These are phyloP conservation scores for Pseudoips prasinana DNA, from an alignment of 2,888 invertebrate genomes.

Conservation along the genomic window DNA sequence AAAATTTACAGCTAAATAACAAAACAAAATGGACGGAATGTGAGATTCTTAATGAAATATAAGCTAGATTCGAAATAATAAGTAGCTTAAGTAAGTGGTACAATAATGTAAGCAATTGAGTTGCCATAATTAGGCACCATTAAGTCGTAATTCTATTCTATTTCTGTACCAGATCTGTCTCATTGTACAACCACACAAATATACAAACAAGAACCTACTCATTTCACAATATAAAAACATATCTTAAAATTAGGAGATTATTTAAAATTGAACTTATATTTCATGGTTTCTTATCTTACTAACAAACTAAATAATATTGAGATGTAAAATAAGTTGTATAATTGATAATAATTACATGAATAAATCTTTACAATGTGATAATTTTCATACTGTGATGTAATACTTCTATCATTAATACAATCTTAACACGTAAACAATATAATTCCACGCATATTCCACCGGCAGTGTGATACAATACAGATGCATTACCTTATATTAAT, in stretches of 20 bases:
- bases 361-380: slow-evolving; percentile 20
- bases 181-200: slow-evolving; percentile 20
- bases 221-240: slow-evolving; percentile 11
- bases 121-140: slow-evolving; percentile 17
- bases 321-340: too few relatives aligned
- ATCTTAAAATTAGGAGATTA: slow-evolving; percentile 13
- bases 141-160: slow-evolving; percentile 7
- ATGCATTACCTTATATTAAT: slow-evolving; percentile 17
- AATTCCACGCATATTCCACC: slow-evolving; percentile 1
- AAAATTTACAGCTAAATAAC: slow-evolving; percentile 75
- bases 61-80: slow-evolving; percentile 39
- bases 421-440: too few relatives aligned
- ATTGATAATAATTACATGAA: too few relatives aligned
- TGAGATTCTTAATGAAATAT: slow-evolving; percentile 66
- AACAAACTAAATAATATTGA: too few relatives aligned
- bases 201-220: slow-evolving; percentile 12
- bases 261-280: slow-evolving; percentile 1
- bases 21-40: slow-evolving; percentile 80
- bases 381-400: slow-evolving; percentile 26
- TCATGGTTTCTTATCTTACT: too few relatives aligned
- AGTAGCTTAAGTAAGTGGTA: slow-evolving; percentile 17
- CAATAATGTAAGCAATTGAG: slow-evolving; percentile 21
- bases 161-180: slow-evolving; percentile 10
- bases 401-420: slow-evolving; percentile 3
- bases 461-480: slow-evolving; percentile 16